Evolutionary conservation across 1,140 invertebrate species (phyloP).

Genomic region (Schlechtendalia chinensis): DNA sequence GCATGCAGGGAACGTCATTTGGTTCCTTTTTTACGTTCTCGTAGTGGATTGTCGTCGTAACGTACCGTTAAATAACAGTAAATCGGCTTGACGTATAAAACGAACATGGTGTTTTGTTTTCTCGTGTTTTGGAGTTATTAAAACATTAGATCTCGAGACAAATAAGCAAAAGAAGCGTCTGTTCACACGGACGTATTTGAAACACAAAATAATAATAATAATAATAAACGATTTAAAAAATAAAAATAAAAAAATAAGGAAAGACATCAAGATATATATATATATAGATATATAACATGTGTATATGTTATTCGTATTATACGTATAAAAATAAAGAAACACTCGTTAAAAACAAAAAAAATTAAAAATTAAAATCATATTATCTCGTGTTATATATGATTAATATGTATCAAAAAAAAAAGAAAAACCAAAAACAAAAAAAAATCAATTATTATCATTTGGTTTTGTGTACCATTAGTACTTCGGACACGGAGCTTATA

Average conservation of each 20-base stretch:
- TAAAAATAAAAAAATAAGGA: background rate
- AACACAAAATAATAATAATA: conserved; percentile 29
- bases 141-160: conserved; percentile 22
- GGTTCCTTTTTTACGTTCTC: conserved; percentile 33
- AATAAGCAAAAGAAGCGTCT: conserved; percentile 45
- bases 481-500: conserved; percentile 97
- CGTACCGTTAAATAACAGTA: conserved; percentile 4
- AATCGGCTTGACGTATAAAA: background rate
- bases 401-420: background rate
- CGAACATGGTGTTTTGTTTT: background rate
- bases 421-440: background rate
- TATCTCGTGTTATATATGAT: conserved; percentile 39
- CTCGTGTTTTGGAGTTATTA: background rate
- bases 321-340: conserved; percentile 13
- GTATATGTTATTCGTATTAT: background rate
- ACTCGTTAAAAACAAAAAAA: conserved; percentile 39
- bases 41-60: background rate
- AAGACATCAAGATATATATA: background rate
- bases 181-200: conserved; percentile 40
- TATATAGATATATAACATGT: background rate
- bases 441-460: conserved; percentile 30
- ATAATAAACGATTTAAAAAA: background rate
- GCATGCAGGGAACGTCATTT: conserved; percentile 49
- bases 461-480: conserved; percentile 82
- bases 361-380: conserved; percentile 31